Evolutionary conservation across 2,113 vertebrate species (phyloP).

Genomic region (Pterocles orientalis): DNA sequence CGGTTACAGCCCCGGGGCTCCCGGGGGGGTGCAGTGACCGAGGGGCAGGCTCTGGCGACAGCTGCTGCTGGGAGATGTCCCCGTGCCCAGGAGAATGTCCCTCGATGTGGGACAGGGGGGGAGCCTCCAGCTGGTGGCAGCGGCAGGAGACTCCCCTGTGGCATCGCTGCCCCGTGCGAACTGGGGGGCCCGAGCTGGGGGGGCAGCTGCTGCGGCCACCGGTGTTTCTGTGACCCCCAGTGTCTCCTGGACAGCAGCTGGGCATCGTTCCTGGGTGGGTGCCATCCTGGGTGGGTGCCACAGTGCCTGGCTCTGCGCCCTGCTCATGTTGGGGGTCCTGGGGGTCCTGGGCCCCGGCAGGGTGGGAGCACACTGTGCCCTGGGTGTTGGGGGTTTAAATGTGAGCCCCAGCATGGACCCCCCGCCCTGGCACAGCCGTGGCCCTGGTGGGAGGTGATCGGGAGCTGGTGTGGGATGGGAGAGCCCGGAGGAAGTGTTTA

Average conservation of each 20-base stretch:
- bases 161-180: fast-evolving
- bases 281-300: too few species aligned
- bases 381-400: background rate
- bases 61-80: background rate
- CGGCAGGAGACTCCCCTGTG: fast-evolving
- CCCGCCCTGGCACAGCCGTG: fast-evolving
- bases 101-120: too few species aligned
- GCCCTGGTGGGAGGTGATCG: background rate
- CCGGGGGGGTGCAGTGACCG: fast-evolving
- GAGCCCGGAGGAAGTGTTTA: background rate
- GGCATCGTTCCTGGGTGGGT: too few species aligned
- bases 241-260: background rate
- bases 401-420: background rate
- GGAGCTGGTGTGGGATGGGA: fast-evolving
- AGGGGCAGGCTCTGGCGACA: fast-evolving
- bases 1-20: fast-evolving
- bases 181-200: background rate
- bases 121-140: background rate
- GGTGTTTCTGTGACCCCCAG: fast-evolving
- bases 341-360: background rate
- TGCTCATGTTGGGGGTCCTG: background rate
- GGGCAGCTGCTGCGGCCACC: background rate
- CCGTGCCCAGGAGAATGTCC: fast-evolving
- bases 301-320: fast-evolving
- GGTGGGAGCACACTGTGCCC: fast-evolving